Percentiles rank a stretch among this genome's conserved stretches.
These are phyloP conservation scores for Drosophila paucipuncta DNA, from an alignment of 2,888 invertebrate species.

Conservation along the genomic window DNA sequence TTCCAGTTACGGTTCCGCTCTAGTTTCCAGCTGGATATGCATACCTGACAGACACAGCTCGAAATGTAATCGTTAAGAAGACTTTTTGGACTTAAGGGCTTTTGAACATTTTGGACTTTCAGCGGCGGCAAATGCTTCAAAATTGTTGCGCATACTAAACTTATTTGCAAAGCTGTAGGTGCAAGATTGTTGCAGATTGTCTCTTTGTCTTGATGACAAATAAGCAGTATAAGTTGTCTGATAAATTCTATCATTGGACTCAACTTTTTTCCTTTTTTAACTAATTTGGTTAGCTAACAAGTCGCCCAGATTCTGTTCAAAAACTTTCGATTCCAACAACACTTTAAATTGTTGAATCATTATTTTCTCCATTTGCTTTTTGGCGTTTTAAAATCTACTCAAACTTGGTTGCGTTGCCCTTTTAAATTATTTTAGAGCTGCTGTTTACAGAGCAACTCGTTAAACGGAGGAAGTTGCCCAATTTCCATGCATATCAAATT, in stretches of 20 bases:
- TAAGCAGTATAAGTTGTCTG: background rate
- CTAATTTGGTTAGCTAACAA: background rate
- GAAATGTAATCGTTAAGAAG: background rate
- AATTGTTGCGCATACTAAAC: too few relatives aligned
- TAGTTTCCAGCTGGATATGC: background rate
- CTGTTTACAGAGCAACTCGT: conserved; percentile 1
- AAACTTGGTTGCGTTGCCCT: background rate
- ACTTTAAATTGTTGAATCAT: background rate
- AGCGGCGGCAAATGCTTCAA: background rate
- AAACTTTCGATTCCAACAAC: background rate
- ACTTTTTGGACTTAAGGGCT: background rate
- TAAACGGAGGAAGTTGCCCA: conserved; percentile 14
- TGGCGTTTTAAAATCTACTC: background rate
- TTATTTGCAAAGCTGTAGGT: background rate
- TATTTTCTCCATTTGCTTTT: background rate
- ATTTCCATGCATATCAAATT: conserved; percentile 21
- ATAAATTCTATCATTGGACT: background rate
- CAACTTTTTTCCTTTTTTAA: background rate
- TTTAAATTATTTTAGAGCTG: conserved; percentile 2
- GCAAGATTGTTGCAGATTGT: background rate
- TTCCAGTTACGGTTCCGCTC: background rate
- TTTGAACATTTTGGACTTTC: background rate
- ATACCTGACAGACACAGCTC: background rate
- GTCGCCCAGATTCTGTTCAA: background rate
- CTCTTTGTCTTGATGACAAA: background rate